Evolutionary conservation across 2,113 vertebrate genomes (phyloP).

Genomic region (Eptesicus fuscus): DNA sequence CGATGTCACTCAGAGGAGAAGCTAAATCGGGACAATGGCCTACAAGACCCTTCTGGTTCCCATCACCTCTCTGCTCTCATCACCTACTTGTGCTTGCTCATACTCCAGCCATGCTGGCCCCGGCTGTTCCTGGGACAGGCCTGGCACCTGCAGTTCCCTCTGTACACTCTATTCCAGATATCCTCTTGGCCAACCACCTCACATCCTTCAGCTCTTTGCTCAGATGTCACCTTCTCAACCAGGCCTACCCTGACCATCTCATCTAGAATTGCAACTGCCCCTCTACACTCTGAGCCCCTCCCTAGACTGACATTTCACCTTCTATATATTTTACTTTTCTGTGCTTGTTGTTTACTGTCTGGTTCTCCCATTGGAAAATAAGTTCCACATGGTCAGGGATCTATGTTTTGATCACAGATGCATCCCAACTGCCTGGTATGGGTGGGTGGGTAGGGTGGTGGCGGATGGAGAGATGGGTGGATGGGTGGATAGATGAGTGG

Average conservation of each 20-base stretch:
- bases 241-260: background rate
- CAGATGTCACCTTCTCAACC: background rate
- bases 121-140: background rate
- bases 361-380: background rate
- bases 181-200: background rate
- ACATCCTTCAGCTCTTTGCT: background rate
- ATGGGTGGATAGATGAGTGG: background rate
- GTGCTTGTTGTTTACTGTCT: background rate
- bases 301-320: background rate
- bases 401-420: background rate
- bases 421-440: background rate
- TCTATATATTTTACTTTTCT: background rate
- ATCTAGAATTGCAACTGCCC: background rate
- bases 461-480: background rate
- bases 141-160: background rate
- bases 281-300: background rate
- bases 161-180: background rate
- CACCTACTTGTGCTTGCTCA: background rate
- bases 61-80: background rate
- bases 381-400: background rate
- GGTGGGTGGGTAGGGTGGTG: no score
- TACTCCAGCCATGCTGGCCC: background rate
- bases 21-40: background rate
- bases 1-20: background rate
- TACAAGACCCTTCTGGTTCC: background rate